These are phyloP conservation scores for Alentia gelatinosa DNA, from an alignment of 2,888 invertebrate species.

Conservation along the genomic window DNA sequence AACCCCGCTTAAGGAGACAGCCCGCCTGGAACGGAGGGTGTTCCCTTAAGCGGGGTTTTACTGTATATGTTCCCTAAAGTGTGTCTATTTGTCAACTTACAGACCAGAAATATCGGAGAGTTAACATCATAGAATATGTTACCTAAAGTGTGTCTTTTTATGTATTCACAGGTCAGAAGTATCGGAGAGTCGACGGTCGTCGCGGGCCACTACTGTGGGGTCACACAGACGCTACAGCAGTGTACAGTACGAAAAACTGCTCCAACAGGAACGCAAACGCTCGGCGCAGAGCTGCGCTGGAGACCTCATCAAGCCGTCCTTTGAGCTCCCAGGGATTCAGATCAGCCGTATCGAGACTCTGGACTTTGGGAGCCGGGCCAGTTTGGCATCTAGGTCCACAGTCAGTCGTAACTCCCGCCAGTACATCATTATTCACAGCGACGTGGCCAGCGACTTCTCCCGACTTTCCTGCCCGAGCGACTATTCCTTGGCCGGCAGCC, in stretches of 20 bases:
- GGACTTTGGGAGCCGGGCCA: conserved; percentile 60
- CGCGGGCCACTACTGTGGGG: conserved; percentile 58
- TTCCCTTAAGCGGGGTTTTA: no score
- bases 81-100: neutral
- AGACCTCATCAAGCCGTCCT: conserved; percentile 47
- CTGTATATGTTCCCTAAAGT: neutral
- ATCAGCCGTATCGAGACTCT: conserved; percentile 67
- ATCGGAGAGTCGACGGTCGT: conserved; percentile 57
- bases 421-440: conserved; percentile 59
- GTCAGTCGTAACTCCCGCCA: conserved; percentile 51
- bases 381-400: conserved; percentile 55
- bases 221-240: conserved; percentile 59
- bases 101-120: neutral
- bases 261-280: conserved; percentile 49
- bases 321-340: conserved; percentile 65
- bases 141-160: neutral
- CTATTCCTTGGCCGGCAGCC: conserved; percentile 64
- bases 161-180: conserved; percentile 57
- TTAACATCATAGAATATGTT: neutral
- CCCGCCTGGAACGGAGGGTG: no score
- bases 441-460: conserved; percentile 65
- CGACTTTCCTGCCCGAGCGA: conserved; percentile 65
- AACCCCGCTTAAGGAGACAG: no score
- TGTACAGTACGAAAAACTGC: conserved; percentile 56
- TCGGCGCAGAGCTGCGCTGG: conserved; percentile 49